Conservation (phyloP, 2,797 vertebrate species). For the Psittacula derbiana region DNA sequence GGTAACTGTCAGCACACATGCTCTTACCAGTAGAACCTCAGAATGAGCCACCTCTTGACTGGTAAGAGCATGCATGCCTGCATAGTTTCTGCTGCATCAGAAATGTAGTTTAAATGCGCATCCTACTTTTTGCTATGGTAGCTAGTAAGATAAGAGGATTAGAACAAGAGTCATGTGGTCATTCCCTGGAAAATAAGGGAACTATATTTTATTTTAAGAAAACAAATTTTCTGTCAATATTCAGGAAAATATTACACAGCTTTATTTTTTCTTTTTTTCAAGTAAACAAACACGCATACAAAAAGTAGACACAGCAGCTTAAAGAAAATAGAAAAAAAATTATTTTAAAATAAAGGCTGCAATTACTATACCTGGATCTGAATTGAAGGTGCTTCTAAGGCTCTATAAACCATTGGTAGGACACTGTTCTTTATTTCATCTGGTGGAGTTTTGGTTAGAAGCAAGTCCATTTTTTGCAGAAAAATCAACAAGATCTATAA, state of each 20-base stretch:
- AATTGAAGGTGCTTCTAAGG: conserved; percentile 94
- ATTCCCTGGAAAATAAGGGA: not conserved
- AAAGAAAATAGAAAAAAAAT: not conserved
- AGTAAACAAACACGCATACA: not conserved
- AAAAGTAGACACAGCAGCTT: not conserved
- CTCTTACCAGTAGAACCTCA: not conserved
- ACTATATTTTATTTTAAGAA: not conserved
- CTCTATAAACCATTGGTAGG: conserved; percentile 96
- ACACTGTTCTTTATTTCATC: conserved; percentile 97
- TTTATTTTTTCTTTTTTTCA: not conserved
- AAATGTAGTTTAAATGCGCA: not conserved
- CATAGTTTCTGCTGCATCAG: not conserved
- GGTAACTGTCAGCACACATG: not conserved
- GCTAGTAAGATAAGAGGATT: not conserved
- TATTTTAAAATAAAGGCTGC: not conserved
- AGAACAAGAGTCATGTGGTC: not conserved
- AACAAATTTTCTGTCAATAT: not conserved
- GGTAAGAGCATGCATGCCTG: not conserved
- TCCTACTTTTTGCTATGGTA: not conserved
- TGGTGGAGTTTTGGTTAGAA: conserved; percentile 94
- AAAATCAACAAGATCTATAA: conserved; percentile 95
- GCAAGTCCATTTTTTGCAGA: conserved; percentile 98
- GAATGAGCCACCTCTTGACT: not conserved
- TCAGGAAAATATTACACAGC: not conserved
- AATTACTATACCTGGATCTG: conserved; percentile 90